These are phyloP conservation scores for Botia almorhae DNA, from an alignment of 2,797 vertebrate genomes.

Conservation along the genomic window DNA sequence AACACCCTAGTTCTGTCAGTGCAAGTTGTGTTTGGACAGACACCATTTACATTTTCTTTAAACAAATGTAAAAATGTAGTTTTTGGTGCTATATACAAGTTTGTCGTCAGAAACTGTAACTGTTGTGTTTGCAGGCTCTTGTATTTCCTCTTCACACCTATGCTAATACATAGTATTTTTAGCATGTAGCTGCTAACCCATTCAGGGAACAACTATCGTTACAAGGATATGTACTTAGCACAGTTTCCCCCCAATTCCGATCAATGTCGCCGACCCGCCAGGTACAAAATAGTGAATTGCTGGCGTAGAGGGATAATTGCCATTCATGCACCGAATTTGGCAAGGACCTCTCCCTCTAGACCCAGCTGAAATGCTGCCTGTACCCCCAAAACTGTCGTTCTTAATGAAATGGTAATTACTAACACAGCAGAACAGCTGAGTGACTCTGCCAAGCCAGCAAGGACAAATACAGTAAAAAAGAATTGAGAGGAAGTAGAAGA, in stretches of 20 bases:
- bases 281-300: slow-evolving; percentile 81
- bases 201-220: slow-evolving; percentile 49
- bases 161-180: background rate
- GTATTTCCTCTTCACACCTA: background rate
- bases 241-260: slow-evolving; percentile 66
- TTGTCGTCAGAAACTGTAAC: background rate
- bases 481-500: slow-evolving; percentile 51
- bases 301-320: slow-evolving; percentile 79
- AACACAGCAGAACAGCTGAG: slow-evolving; percentile 82
- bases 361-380: slow-evolving; percentile 79
- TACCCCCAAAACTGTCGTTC: slow-evolving; percentile 81
- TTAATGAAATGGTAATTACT: slow-evolving; percentile 85
- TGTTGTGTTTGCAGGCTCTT: background rate
- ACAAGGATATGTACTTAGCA: slow-evolving; percentile 71
- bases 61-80: too few species aligned
- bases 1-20: too few species aligned
- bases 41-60: too few species aligned
- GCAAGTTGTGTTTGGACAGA: too few species aligned
- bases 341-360: slow-evolving; percentile 78
- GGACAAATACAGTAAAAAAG: slow-evolving; percentile 79
- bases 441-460: slow-evolving; percentile 74
- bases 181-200: slow-evolving; percentile 20
- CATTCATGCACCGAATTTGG: slow-evolving; percentile 78
- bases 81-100: background rate
- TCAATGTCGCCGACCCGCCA: slow-evolving; percentile 73